phyloP scores from a whole-genome alignment of 2,113 vertebrate genomes.

The Melozone crissalis region DNA sequence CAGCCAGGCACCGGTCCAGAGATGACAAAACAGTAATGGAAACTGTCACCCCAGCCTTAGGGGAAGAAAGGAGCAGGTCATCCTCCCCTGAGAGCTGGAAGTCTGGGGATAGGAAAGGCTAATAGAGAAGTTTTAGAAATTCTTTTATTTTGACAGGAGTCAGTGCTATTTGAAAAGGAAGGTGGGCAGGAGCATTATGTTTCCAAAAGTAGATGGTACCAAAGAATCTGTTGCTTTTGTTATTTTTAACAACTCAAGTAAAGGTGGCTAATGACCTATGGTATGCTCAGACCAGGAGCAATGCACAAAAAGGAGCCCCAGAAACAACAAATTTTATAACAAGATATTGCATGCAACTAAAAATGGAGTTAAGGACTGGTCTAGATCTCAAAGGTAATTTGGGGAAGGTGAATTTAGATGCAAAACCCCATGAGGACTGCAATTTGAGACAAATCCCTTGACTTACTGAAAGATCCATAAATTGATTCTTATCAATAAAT shows the following conservation, averaged over 20 bases:
- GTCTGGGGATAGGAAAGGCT: not conserved
- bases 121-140: not conserved
- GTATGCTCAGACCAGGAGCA: not conserved
- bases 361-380: not conserved
- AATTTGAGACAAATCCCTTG: not conserved
- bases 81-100: not conserved
- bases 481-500: not conserved
- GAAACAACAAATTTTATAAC: rapidly evolving
- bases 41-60: not conserved
- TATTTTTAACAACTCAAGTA: not conserved
- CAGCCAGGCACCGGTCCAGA: not conserved
- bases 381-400: not conserved
- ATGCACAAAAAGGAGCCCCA: not conserved
- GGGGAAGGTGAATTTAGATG: not conserved
- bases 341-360: not conserved
- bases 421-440: not conserved
- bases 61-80: not conserved
- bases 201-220: not conserved
- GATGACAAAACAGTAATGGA: not conserved
- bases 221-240: not conserved
- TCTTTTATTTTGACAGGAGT: not conserved
- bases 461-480: rapidly evolving
- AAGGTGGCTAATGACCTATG: not conserved
- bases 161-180: not conserved
- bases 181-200: not conserved